Evolutionary conservation across 2,797 vertebrate genomes (phyloP), one percentile per base, ranked within the genome.

Genomic region (Phataginus tricuspis): DNA sequence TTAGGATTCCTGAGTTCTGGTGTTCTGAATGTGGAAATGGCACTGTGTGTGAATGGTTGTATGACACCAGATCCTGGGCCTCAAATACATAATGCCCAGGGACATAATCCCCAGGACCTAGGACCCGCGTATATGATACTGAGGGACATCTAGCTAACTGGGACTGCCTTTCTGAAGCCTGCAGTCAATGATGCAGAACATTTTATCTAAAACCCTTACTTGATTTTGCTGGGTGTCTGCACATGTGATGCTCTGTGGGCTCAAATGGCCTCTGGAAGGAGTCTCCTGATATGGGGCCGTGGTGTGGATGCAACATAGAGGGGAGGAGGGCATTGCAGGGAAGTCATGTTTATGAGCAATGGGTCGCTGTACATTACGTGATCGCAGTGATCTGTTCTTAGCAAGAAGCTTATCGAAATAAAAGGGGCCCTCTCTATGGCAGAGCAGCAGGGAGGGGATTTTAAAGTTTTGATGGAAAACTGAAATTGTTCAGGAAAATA

Each of bases 381-480:
- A 86, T 55, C 34, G 7, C 16, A 25, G 82, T 7, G 68, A 78
- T 82, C 45, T 86, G 31, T 86, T 92, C 79, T 85, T 90, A 75
- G 25, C 1, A n/a, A 90, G 63, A 82, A 83, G 59, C 61, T 94
- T 82, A 37, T 83, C 69, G 29, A 74, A 85, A 87, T 49, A 68
- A 89, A 95, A 95, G 66, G 55, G 27, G n/a, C 27, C 15, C 4
- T 57, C 25, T 74, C 45, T 49, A 3, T 89, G 83, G 92, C 61
- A 37, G 15, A 66, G 45, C 68, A 72, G 89, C 69, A 91, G 88
- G 69, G 75, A 72, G 86, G 92, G 55, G 86, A 92, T 89, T 94
- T 96, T 74, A 80, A 97, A 95, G 75, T 96, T 96, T 94, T 96
- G 80, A 42, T 92, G 31, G 29, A 93, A 96, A 94, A 53, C 87